These are phyloP conservation scores for Melolontha melolontha DNA, from an alignment of 2,888 invertebrate genomes.

Conservation along the genomic window DNA sequence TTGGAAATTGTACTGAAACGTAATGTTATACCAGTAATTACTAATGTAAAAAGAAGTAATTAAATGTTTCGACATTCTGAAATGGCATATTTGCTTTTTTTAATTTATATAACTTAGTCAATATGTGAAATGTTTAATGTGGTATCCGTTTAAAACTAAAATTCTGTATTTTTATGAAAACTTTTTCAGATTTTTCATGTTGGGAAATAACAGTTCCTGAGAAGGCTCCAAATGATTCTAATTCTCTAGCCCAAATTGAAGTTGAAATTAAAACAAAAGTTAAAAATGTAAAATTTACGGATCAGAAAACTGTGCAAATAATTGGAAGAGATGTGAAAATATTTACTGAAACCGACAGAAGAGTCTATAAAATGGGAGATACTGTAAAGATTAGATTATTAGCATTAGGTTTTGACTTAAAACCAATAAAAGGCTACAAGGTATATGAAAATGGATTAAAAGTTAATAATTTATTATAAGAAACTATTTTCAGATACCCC, in stretches of 20 bases:
- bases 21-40: too few relatives aligned
- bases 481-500: too few relatives aligned
- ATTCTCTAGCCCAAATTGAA: not conserved
- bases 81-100: too few relatives aligned
- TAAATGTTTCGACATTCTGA: too few relatives aligned
- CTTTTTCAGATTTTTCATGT: slow-evolving; percentile 8
- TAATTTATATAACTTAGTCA: too few relatives aligned
- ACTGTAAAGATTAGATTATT: slow-evolving; percentile 68
- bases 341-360: slow-evolving; percentile 68
- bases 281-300: not conserved
- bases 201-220: not conserved
- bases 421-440: slow-evolving; percentile 60
- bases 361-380: slow-evolving; percentile 70
- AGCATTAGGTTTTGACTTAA: slow-evolving; percentile 66
- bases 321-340: not conserved
- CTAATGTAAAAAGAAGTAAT: too few relatives aligned
- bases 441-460: not conserved
- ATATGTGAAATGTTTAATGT: too few relatives aligned
- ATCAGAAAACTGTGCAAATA: not conserved
- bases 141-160: too few relatives aligned
- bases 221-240: not conserved
- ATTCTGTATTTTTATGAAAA: too few relatives aligned
- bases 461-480: not conserved
- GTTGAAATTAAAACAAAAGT: not conserved
- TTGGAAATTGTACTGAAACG: too few relatives aligned